Conservation (phyloP, 2,888 invertebrate genomes). For the Aphodius sticticus region DNA sequence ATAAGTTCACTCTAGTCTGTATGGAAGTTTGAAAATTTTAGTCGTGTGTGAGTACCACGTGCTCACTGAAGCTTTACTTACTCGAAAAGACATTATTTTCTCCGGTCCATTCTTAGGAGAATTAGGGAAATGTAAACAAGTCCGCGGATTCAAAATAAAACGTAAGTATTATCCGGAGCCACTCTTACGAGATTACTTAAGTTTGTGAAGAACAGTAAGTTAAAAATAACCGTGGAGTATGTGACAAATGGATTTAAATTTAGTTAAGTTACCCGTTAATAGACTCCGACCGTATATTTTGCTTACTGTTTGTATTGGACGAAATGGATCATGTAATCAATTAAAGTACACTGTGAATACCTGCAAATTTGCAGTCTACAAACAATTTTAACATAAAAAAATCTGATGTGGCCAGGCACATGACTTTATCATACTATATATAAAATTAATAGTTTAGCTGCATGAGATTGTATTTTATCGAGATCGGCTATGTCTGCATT, state of each 20-base stretch:
- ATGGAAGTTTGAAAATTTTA: background rate
- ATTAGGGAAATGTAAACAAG: background rate
- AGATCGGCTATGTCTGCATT: no score
- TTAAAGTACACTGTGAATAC: no score
- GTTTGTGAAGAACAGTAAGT: constrained; percentile 18
- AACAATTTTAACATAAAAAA: no score
- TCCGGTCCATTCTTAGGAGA: background rate
- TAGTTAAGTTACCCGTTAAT: constrained; percentile 4
- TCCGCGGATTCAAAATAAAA: constrained; percentile 17
- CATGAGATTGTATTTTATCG: no score
- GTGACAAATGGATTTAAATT: constrained; percentile 26
- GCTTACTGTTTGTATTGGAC: background rate
- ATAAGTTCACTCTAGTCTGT: background rate
- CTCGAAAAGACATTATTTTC: background rate
- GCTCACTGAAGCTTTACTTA: background rate
- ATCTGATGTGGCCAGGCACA: no score
- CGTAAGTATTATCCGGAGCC: constrained; percentile 23
- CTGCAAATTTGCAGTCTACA: no score
- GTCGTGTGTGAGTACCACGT: background rate
- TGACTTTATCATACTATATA: no score
- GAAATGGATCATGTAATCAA: no score
- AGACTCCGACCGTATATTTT: background rate
- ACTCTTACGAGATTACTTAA: constrained; percentile 5
- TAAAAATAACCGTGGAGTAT: constrained; percentile 13
- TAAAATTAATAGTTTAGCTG: no score